Conservation (phyloP, 2,888 invertebrate genomes). For the Bombylius discolor region DNA sequence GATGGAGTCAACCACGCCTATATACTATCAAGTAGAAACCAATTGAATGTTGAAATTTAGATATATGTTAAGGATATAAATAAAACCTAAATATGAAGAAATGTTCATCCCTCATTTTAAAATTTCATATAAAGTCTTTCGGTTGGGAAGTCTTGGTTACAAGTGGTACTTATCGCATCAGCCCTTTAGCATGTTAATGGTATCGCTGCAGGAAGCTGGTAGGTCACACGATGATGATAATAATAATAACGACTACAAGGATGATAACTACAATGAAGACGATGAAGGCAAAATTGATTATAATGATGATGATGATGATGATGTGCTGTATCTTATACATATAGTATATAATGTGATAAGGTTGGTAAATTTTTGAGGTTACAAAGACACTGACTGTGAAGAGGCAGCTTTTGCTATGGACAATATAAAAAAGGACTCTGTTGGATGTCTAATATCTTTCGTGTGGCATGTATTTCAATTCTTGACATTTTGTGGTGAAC, state of each 20-base stretch:
- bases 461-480: constrained; percentile 16
- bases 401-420: neutral
- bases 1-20: constrained; percentile 14
- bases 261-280: too few species aligned
- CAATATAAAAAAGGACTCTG: neutral
- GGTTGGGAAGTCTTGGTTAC: constrained; percentile 12
- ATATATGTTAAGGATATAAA: neutral
- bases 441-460: neutral
- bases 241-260: too few species aligned
- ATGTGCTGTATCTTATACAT: neutral
- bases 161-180: neutral
- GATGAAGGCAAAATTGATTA: neutral
- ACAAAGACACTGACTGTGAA: neutral
- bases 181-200: neutral
- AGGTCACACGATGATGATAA: constrained; percentile 8
- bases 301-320: neutral
- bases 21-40: neutral
- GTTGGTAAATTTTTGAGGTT: too few species aligned
- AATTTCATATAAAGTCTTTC: constrained; percentile 12
- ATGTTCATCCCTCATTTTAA: constrained; percentile 12
- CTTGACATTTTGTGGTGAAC: constrained; percentile 39
- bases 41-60: too few species aligned
- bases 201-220: constrained; percentile 11
- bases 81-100: neutral
- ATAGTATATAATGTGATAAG: too few species aligned